Base-by-base conservation (phyloP, 2,888 invertebrate species). In the Perizoma flavofasciatum region DNA sequence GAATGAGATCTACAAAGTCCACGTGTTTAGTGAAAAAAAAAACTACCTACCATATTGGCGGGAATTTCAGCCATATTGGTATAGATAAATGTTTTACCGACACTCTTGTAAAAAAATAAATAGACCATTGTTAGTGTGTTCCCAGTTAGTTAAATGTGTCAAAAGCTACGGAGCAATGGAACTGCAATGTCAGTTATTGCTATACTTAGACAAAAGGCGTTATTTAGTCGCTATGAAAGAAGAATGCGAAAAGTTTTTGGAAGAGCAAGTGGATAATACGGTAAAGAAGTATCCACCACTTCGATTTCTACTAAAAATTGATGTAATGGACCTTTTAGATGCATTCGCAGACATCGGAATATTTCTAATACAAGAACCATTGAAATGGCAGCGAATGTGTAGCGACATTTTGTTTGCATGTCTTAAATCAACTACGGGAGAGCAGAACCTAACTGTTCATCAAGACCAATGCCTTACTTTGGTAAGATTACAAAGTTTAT, bases 161-260 rank as follows among this genome's bases (percentile, higher is more conserved):
- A 10, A 49, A 49, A 54, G 9, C 34, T n/a, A 35, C 22, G 11
- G 9, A 47, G 46, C 61, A 72, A 88, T 87, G 84, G 81, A 89
- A 60, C 55, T 79, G 22, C 72, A 75, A 45, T 79, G 78, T 57
- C 71, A 83, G 59, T 72, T 90, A 61, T 78, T 90, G 80, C 76
- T 88, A 61, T 92, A 88, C 68, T 78, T 91, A 34, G 89, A 90
- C 50, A 80, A 67, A 73, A 85, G 79, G 77, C 74, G 76, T 59
- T 70, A 78, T 61, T 71, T 90, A 62, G 33, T 44, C 5, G 67
- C 78, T 4, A 89, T 92, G 82, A 80, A 79, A 73, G 70, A 65
- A 37, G 63, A 67, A 9, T 86, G 88, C 64, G 72, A 77, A 63
- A 61, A 68, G 52, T 91, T 85, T 65, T 60, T 83, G 56, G 69